Percentiles rank a stretch among this genome's conserved stretches.
phyloP scores from a whole-genome alignment of 2,888 invertebrate species.

The Cryptocephalus moraei region DNA sequence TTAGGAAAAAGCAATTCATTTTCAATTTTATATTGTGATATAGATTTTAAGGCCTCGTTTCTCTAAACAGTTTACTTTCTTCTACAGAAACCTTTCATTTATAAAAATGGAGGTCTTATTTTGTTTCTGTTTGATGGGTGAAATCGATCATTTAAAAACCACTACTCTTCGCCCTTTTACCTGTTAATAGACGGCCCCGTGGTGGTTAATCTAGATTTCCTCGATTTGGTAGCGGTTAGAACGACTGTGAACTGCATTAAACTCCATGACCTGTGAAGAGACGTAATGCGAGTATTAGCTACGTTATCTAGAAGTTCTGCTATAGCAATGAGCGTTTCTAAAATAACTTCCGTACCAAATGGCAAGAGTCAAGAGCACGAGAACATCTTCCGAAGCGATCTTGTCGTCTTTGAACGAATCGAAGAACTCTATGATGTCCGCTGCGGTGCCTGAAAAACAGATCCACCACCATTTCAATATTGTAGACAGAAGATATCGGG shows the following conservation, averaged over 20 bases:
- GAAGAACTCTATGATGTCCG: slow-evolving; percentile 94
- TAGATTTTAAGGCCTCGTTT: too few species aligned
- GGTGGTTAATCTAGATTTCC: slow-evolving; percentile 58
- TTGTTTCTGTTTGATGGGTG: too few species aligned
- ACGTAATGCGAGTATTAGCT: not conserved
- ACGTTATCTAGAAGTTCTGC: not conserved
- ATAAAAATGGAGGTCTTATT: too few species aligned
- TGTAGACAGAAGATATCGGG: too few species aligned
- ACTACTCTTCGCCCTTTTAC: slow-evolving; percentile 18
- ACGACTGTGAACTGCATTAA: slow-evolving; percentile 91
- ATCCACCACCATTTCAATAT: too few species aligned
- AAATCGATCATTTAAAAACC: too few species aligned
- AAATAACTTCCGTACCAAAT: slow-evolving; percentile 53
- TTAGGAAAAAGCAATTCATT: too few species aligned
- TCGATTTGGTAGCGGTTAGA: slow-evolving; percentile 75
- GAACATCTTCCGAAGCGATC: slow-evolving; percentile 64
- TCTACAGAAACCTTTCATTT: too few species aligned
- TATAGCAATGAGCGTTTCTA: not conserved
- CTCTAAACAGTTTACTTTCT: too few species aligned
- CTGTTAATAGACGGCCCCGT: slow-evolving; percentile 25
- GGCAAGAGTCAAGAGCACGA: slow-evolving; percentile 76
- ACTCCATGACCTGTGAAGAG: slow-evolving; percentile 60
- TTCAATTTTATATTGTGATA: too few species aligned
- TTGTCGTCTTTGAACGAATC: slow-evolving; percentile 89
- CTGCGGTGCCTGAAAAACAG: slow-evolving; percentile 63